phyloP scores from a whole-genome alignment of 1,140 invertebrate species.

The Drosophila ohnishii region DNA sequence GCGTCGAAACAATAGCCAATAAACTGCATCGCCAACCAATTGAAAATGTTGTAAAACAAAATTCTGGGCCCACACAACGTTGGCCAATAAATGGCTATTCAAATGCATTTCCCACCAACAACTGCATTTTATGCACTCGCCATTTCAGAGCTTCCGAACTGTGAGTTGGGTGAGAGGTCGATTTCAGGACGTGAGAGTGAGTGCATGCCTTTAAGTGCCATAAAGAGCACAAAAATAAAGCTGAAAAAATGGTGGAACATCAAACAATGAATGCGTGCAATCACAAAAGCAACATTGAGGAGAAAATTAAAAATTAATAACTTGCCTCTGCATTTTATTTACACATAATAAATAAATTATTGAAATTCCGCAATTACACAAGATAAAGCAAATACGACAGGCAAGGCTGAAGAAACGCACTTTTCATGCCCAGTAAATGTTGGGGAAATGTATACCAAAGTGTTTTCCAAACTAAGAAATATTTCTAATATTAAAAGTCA shows the following conservation, averaged over 20 bases:
- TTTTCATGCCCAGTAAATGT: neutral
- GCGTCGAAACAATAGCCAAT: conserved; percentile 76
- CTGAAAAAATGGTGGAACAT: conserved; percentile 31
- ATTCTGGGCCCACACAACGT: conserved; percentile 64
- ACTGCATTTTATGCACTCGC: conserved; percentile 41
- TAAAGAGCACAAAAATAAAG: conserved; percentile 26
- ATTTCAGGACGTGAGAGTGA: conserved; percentile 5
- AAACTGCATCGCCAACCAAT: conserved; percentile 75
- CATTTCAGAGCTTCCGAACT: conserved; percentile 7
- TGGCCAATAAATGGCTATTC: conserved; percentile 60
- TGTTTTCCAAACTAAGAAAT: neutral
- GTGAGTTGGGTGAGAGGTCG: neutral
- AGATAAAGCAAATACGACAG: conserved; percentile 44
- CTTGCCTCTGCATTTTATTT: conserved; percentile 66
- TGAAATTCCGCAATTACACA: conserved; percentile 76
- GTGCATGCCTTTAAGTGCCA: conserved; percentile 38
- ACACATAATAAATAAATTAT: conserved; percentile 78
- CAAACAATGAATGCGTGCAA: conserved; percentile 31
- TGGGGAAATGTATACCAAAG: neutral
- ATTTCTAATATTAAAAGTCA: no score
- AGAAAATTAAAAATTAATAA: conserved; percentile 76
- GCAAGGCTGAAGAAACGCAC: neutral
- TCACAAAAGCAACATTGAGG: conserved; percentile 45
- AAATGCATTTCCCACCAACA: conserved; percentile 55
- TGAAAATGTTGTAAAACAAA: conserved; percentile 75